Base-by-base conservation (phyloP, 2,797 vertebrate species). In the Mionectes olivaceus region DNA sequence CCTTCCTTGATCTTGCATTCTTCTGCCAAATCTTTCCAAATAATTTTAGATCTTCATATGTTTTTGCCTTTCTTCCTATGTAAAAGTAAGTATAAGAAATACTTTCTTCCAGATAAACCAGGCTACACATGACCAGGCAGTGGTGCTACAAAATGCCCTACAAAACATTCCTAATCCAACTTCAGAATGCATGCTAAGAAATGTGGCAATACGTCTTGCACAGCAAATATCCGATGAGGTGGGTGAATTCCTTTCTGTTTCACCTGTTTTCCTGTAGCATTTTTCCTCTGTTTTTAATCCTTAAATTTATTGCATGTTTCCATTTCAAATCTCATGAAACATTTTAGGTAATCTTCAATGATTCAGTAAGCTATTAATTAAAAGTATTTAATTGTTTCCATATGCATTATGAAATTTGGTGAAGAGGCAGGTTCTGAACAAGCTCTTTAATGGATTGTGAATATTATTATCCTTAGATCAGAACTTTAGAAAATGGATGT, bases 221-320 rank as follows among this genome's bases (percentile, higher is more conserved):
- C 99, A 99, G 95, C 99, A 99, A 97, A 99, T 99, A 98, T 99
- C 99, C 89, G 99, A 99, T 97, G 99, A 99, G 98, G 99, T 99
- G 96, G 94, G 97, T 97, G 80, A 95, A 91, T 50, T 91, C 83
- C 50, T 93, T 82, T 65, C 47, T 79, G 43, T 85, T 81, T 93
- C 71, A 49, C 30, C 22, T 79, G 65, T 76, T 86, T 75, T 24
- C 23, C 14, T 68, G 5, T 22, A 33, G 19, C n/a, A 4, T n/a
- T 37, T 19, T 64, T 50, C 46, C 37, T 80, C 2, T 53, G 24
- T 56, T 71, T 50, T 49, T 21, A 70, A 44, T 91, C 65, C 15
- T 78, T 79, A 35, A 24, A 59, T 55, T 30, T 84, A 37, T 18
- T 89, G 37, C 27, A 59, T 79, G 76, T 91, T 93, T 85, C 35